A percentile compares a stretch with the other conserved stretches of the same genome.
These are phyloP conservation scores for Sminthurinus aureus DNA, from an alignment of 2,888 invertebrate species.

Conservation along the genomic window DNA sequence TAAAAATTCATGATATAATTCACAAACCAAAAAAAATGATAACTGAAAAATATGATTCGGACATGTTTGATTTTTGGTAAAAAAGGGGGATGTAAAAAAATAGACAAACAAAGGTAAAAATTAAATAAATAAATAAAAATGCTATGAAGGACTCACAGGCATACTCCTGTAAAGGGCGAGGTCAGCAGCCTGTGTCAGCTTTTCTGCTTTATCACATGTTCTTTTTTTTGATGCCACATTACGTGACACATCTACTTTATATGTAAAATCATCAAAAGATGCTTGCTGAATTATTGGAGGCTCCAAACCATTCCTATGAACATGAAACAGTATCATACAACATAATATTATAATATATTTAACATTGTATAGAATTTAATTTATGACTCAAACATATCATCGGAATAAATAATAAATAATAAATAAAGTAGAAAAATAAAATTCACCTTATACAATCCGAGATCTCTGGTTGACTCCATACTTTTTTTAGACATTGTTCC, in stretches of 20 bases:
- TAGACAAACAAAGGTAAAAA: background rate
- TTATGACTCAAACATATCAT: background rate
- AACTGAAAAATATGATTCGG: background rate
- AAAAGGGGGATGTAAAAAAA: too few relatives aligned
- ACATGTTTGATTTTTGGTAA: background rate
- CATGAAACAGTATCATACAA: background rate
- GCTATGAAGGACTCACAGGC: conserved; percentile 57
- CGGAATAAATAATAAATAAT: background rate
- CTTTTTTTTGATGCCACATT: conserved; percentile 74
- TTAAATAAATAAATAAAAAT: background rate
- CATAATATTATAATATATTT: too few relatives aligned
- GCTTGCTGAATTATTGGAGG: conserved; percentile 64
- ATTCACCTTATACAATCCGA: conserved; percentile 64
- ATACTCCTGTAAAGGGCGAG: conserved; percentile 56
- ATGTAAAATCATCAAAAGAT: conserved; percentile 81
- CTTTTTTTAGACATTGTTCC: conserved; percentile 69
- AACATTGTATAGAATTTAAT: too few relatives aligned
- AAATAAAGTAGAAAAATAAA: background rate
- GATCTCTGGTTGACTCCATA: conserved; percentile 77
- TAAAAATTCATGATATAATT: background rate
- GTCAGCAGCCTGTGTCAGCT: conserved; percentile 52
- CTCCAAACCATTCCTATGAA: background rate
- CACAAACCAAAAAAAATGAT: background rate
- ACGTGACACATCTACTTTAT: conserved; percentile 83
- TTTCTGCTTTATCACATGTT: conserved; percentile 59